Base-by-base conservation (phyloP, 2,113 vertebrate genomes). In the Neomonachus schauinslandi region DNA sequence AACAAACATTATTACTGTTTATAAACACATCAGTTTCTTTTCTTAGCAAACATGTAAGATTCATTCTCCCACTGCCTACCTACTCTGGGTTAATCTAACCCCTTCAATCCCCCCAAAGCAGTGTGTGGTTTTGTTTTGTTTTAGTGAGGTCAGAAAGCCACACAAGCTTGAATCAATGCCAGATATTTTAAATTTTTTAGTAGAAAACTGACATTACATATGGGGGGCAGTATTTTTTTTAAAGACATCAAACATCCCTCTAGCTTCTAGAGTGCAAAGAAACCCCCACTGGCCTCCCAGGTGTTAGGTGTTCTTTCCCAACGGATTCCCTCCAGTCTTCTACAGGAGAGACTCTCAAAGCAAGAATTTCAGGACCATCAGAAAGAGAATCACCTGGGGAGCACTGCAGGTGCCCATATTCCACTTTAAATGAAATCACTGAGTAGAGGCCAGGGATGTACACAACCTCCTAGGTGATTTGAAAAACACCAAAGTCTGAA, bases 21-120 rank as follows among this genome's bases (percentile, higher is more conserved):
- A 87, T 65, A 94, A 92, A 96, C 26, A 82, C 22, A 93, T 59
- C 77, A 53, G 22, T 89, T 95, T 97, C 79, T 91, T 97, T 46
- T 82, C 49, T 92, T 57, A 72, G 51, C 46, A 97, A 97, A 97
- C 36, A 74, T 9, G 46, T 26, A 96, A 7, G 33, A 89, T 69
- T 90, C 24, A 18, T 74, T 91, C 83, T 72, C 65, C 31, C 89
- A 61, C 84, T 69, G 51, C 33, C 87, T 79, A 72, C 51, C 24
- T 94, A 84, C 7, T 42, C 21, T 57, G 22, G 19, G 19, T 96
- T 96, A 88, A 92, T 15, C 63, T 79, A 96, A 95, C 14, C 33
- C 39, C 15, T n/a, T 77, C 39, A 81, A 61, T 42, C 18, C 22
- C 33, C 28, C 76, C 31, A 90, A 61, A 96, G 31, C 22, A 89